Conservation (phyloP, 1,140 invertebrate genomes). For the Patella vulgata region DNA sequence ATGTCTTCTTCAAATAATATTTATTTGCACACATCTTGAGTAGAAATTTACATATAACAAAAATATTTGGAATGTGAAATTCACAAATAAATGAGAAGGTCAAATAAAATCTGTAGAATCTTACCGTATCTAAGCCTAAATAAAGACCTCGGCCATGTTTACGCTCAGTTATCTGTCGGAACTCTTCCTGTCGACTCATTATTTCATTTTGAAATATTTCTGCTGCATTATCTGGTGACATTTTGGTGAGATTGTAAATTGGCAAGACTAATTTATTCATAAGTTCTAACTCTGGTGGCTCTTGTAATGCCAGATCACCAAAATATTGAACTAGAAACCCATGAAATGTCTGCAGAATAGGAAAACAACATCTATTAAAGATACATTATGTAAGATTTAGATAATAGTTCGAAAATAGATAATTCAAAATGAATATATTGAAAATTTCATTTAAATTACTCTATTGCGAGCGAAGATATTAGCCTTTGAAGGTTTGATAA, state of each 20-base stretch:
- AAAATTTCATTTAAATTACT: no score
- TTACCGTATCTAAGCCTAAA: constrained; percentile 75
- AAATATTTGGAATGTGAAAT: constrained; percentile 1
- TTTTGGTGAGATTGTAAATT: constrained; percentile 79
- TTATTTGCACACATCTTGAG: no score
- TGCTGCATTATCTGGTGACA: constrained; percentile 75
- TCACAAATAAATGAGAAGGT: neutral
- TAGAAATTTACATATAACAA: neutral
- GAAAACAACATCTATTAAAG: neutral
- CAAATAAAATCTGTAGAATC: constrained; percentile 5
- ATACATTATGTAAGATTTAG: no score
- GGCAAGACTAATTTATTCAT: constrained; percentile 70
- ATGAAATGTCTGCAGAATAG: constrained; percentile 41
- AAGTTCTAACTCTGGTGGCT: constrained; percentile 54
- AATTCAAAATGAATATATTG: no score
- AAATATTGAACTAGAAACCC: constrained; percentile 74
- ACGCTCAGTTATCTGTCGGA: constrained; percentile 70
- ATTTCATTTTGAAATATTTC: constrained; percentile 76
- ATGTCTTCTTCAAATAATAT: no score
- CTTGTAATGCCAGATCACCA: constrained; percentile 72
- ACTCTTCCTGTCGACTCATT: constrained; percentile 78
- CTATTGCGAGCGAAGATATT: no score
- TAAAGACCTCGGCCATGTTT: constrained; percentile 65
- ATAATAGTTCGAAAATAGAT: no score
- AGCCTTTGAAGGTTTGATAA: no score